Base-by-base conservation (phyloP, 2,113 vertebrate species). In the Aegotheles bennettii region DNA sequence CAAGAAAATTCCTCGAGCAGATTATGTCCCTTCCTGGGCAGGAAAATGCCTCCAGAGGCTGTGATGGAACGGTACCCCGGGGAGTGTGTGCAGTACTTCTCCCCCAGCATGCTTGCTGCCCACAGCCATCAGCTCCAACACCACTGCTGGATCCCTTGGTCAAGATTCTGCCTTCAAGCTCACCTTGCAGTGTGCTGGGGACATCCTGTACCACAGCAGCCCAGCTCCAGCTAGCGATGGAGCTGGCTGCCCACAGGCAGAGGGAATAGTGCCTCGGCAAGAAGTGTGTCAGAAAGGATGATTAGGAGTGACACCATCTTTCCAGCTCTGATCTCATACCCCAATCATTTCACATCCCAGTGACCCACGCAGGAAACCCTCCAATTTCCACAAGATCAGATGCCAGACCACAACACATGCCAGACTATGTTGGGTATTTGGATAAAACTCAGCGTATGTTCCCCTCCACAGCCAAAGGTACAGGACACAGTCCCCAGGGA, bases 311-410 rank as follows among this genome's bases (percentile, higher is more conserved):
- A 45, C 38, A 53, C 23, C 53, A 13, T 28, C 38, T 73, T 73
- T 56, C 68, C 40, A 60, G 11, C 9, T 23, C 77, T 47, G 56
- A 38, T 16, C 50, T 84, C 56, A 13, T 16, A 26, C 12, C 74
- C 68, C 29, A 47, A 4, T 48, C 7, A 40, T 42, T 33, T 93
- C 31, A 0, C 25, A 77, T 69, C n/a, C 40, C 56, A 7, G 2
- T 23, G 40, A 48, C 31, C 56, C 28, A 21, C 0, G 0, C 1
- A 5, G 65, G 70, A 75, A 79, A 28, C 16, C 10, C 29, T 82
- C 24, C 33, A 28, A 6, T 43, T 92, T 71, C 47, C 47, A 36
- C 24, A 75, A 50, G 9, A 70, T 36, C 50, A 73, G 59, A 51
- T 35, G 40, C 17, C 68, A 76, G 77, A 48, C 47, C 45, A 48